These are phyloP conservation scores for Conchocele bisecta DNA, from an alignment of 2,888 invertebrate species.

Conservation along the genomic window DNA sequence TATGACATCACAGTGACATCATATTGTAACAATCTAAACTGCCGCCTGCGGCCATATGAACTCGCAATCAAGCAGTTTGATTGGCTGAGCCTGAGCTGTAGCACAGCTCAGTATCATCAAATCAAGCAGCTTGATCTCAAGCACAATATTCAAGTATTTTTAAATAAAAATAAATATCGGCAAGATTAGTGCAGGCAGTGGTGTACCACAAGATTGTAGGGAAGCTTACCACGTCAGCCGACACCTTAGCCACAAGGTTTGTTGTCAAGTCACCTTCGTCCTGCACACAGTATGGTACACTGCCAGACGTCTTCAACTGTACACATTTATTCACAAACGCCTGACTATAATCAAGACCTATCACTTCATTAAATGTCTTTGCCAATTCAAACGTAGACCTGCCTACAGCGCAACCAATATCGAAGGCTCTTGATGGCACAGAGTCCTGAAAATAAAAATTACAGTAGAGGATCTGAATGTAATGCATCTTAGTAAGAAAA, in stretches of 20 bases:
- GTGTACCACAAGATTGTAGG: not conserved
- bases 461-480: no score
- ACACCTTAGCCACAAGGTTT: constrained; percentile 68
- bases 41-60: no score
- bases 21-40: not conserved
- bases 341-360: constrained; percentile 81
- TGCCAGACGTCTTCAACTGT: constrained; percentile 69
- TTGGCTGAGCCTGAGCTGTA: no score
- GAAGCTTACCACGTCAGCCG: constrained; percentile 70
- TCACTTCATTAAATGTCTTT: constrained; percentile 73
- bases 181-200: no score
- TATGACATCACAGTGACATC: not conserved
- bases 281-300: constrained; percentile 71
- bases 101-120: no score
- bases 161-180: no score
- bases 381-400: constrained; percentile 80
- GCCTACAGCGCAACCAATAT: constrained; percentile 82
- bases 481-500: not conserved
- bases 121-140: no score
- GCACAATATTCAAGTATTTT: no score
- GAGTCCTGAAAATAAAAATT: constrained; percentile 17
- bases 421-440: constrained; percentile 75
- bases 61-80: no score
- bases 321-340: constrained; percentile 80
- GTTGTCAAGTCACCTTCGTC: constrained; percentile 79